Conservation (phyloP, 2,888 invertebrate genomes). For the Cheilosia urbana region DNA sequence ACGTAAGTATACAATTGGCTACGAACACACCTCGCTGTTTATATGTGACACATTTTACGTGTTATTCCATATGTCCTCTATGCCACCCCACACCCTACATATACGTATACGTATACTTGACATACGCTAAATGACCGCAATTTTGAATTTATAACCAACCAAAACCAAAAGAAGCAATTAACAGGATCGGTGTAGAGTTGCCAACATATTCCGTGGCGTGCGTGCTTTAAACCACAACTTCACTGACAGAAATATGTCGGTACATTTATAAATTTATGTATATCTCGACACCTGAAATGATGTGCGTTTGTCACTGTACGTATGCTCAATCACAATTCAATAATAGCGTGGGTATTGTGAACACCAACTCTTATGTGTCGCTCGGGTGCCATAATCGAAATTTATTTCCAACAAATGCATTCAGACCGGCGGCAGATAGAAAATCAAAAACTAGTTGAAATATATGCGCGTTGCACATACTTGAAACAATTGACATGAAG, state of each 20-base stretch:
- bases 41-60: conserved; percentile 48
- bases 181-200: conserved; percentile 24
- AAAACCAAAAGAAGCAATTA: conserved; percentile 40
- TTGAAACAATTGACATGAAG: conserved; percentile 38
- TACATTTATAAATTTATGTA: not conserved
- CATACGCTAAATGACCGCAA: conserved; percentile 31
- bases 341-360: conserved; percentile 53
- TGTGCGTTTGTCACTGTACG: conserved; percentile 45
- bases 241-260: not conserved
- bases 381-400: conserved; percentile 24
- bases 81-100: conserved; percentile 10
- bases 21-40: conserved; percentile 47
- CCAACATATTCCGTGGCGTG: conserved; percentile 34
- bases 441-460: conserved; percentile 51
- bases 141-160: conserved; percentile 31
- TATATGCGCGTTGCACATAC: conserved; percentile 30
- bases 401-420: conserved; percentile 25
- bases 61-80: conserved; percentile 13
- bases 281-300: conserved; percentile 55
- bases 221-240: conserved; percentile 39
- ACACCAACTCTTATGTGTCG: conserved; percentile 9
- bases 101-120: conserved; percentile 23
- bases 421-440: conserved; percentile 31
- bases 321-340: conserved; percentile 57
- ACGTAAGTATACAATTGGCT: conserved; percentile 51